Evolutionary conservation across 2,113 vertebrate genomes (phyloP).

Genomic region (Festucalex cinctus): DNA sequence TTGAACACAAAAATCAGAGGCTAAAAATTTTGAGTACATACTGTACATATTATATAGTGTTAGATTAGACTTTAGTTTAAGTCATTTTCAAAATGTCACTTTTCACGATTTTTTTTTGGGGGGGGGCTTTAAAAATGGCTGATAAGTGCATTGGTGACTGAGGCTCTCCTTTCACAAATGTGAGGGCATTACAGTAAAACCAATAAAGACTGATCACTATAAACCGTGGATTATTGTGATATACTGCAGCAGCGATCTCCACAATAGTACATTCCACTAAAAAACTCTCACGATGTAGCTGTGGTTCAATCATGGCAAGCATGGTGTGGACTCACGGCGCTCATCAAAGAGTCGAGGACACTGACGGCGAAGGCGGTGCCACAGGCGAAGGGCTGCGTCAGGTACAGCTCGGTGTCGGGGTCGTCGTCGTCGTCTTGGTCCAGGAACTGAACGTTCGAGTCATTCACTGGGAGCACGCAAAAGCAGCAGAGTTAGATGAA

Average conservation of each 20-base stretch:
- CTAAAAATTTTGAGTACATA: neutral
- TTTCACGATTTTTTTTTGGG: too few relatives aligned
- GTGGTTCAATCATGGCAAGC: neutral
- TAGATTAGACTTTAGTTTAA: too few relatives aligned
- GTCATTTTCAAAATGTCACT: too few relatives aligned
- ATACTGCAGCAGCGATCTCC: too few relatives aligned
- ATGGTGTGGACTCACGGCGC: constrained; percentile 81
- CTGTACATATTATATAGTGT: neutral
- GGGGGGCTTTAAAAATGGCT: too few relatives aligned
- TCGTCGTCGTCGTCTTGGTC: constrained; percentile 99
- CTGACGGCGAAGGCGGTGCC: constrained; percentile 97
- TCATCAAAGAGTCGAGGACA: constrained; percentile 98
- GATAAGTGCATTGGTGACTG: too few relatives aligned
- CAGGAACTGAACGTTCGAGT: constrained; percentile 99
- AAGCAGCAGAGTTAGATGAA: constrained; percentile 4
- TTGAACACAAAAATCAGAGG: neutral
- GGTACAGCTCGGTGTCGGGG: constrained; percentile 97
- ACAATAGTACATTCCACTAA: too few relatives aligned
- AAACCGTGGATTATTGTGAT: too few relatives aligned
- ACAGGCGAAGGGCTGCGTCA: constrained; percentile 97
- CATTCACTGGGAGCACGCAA: constrained; percentile 83
- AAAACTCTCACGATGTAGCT: too few relatives aligned
- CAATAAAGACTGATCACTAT: too few relatives aligned
- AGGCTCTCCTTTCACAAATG: too few relatives aligned
- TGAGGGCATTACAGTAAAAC: too few relatives aligned